phyloP scores from a whole-genome alignment of 2,797 vertebrate genomes.

The Pseudomugil gertrudae region DNA sequence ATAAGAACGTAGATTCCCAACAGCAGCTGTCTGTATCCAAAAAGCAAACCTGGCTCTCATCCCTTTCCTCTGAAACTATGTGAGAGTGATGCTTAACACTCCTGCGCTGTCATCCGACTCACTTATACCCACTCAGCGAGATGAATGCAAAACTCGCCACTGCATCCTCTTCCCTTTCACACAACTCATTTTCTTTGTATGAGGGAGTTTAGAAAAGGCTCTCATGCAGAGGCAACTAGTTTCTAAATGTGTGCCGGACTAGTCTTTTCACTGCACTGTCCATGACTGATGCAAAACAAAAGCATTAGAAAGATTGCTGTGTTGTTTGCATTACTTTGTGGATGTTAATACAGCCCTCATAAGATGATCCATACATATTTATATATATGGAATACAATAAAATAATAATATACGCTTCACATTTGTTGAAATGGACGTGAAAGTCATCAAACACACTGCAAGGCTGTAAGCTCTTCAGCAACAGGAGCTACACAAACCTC shows the following conservation, averaged over 20 bases:
- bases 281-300: constrained; percentile 9
- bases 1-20: background rate
- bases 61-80: background rate
- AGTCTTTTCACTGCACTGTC: constrained; percentile 1
- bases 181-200: constrained; percentile 38
- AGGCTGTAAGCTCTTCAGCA: background rate
- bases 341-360: background rate
- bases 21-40: background rate
- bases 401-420: background rate
- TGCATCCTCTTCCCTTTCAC: constrained; percentile 10
- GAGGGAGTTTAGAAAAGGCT: constrained; percentile 15
- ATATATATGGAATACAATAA: background rate
- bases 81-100: constrained; percentile 23
- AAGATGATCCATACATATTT: background rate
- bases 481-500: background rate
- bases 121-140: constrained; percentile 36
- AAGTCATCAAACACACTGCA: background rate
- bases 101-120: constrained; percentile 19
- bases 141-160: constrained; percentile 31
- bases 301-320: background rate
- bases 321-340: background rate
- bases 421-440: background rate
- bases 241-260: constrained; percentile 14
- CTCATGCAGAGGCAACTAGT: background rate
- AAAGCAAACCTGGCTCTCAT: background rate